These are phyloP conservation scores for Tachina grossa DNA, from an alignment of 2,888 invertebrate genomes.

Conservation along the genomic window DNA sequence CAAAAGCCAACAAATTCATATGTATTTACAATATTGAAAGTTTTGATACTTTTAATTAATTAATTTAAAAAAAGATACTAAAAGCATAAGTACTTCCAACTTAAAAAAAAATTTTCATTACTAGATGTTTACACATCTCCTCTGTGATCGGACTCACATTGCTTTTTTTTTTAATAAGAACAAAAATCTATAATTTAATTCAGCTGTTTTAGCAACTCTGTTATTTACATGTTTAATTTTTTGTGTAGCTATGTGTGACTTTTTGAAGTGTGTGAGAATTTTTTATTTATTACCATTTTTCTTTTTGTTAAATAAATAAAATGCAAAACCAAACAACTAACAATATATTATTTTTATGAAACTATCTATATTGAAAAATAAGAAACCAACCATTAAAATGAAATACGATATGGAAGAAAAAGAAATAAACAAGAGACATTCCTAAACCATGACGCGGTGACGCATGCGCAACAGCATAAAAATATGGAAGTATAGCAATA, in stretches of 20 bases:
- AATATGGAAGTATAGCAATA: slow-evolving; percentile 25
- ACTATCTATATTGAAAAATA: slow-evolving; percentile 5
- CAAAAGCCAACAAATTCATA: too few species aligned
- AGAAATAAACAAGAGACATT: too few species aligned
- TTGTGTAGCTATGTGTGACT: neutral
- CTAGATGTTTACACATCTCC: too few species aligned
- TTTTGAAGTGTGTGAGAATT: slow-evolving; percentile 31
- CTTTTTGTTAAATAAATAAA: slow-evolving; percentile 24
- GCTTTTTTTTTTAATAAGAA: too few species aligned
- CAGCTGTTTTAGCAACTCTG: neutral
- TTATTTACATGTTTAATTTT: slow-evolving; percentile 1
- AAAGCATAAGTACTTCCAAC: too few species aligned
- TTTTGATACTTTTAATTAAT: too few species aligned
- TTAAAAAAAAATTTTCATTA: too few species aligned
- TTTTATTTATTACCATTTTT: neutral
- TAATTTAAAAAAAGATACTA: too few species aligned
- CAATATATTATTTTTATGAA: neutral
- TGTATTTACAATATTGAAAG: too few species aligned
- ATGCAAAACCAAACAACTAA: neutral
- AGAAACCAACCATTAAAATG: slow-evolving; percentile 42
- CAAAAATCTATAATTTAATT: neutral
- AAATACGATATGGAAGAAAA: slow-evolving; percentile 73
- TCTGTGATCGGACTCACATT: too few species aligned
- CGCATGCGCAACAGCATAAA: slow-evolving; percentile 70
- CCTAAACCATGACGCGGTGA: slow-evolving; percentile 78